Evolutionary conservation across 1,140 invertebrate species (phyloP).

Genomic region (Stegodyphus mimosarum): DNA sequence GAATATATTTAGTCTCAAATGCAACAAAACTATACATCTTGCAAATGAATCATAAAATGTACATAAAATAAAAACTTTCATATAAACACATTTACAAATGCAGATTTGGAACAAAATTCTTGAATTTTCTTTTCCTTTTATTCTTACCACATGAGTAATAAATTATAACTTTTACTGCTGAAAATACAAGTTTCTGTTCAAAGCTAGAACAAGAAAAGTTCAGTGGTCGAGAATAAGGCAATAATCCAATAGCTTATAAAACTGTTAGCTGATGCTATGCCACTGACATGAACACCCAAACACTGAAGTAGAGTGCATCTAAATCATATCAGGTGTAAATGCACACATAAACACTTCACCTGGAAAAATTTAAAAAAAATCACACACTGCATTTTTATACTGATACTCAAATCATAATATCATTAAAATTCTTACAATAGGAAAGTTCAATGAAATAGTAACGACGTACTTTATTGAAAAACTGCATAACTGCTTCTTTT

Average conservation of each 20-base stretch:
- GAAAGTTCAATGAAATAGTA: not conserved
- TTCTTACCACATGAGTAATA: not conserved
- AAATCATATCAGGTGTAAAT: conserved; percentile 22
- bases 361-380: conserved; percentile 18
- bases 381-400: too few relatives aligned
- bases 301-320: conserved; percentile 32
- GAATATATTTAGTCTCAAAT: conserved; percentile 19
- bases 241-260: conserved; percentile 37
- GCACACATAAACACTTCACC: conserved; percentile 33
- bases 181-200: not conserved
- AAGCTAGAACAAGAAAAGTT: conserved; percentile 38
- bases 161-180: conserved; percentile 1
- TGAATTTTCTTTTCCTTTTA: not conserved
- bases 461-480: not conserved
- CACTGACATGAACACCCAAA: conserved; percentile 17
- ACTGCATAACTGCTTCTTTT: not conserved
- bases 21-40: conserved; percentile 57
- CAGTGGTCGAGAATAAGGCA: conserved; percentile 53
- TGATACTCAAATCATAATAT: not conserved
- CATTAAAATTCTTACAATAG: not conserved
- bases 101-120: not conserved
- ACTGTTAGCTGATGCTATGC: conserved; percentile 8
- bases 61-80: conserved; percentile 29
- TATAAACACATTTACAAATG: conserved; percentile 58
- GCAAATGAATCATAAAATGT: conserved; percentile 32